Base-by-base conservation (phyloP, 2,888 invertebrate species). In the Diloba caeruleocephala region DNA sequence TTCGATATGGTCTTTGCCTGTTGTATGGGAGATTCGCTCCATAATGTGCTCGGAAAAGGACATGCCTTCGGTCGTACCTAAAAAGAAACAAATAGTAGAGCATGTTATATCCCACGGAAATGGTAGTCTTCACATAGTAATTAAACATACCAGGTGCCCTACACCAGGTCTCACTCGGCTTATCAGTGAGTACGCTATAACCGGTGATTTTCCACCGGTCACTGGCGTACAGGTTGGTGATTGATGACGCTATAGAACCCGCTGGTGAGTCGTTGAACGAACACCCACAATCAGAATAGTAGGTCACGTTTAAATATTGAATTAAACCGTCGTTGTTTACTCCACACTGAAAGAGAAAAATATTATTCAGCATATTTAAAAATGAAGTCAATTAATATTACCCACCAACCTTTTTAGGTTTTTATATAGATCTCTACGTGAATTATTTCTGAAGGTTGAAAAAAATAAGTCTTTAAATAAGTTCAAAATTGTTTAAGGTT, bases 91-190 rank as follows among this genome's bases (percentile, higher is more conserved):
- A 34, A 4, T 7, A 17, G 10, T 8, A 15, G 9, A 15, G 29
- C 6, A 25, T 8, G 2, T 7, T 25, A n/a, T 1, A 1, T 25
- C n/a, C n/a, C 9, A n/a, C n/a, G 25, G 25, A 1, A 1, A n/a
- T 25, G 7, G 4, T 25, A n/a, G 25, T 1, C 1, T 1, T 25
- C 1, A 9, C 3, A 9, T 8, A 1, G 10, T 10, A 29, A 15
- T 9, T 12, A 8, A 25, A 12, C 78, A 81, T 80, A 95, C 97
- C 96, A 57, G 97, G 97, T 0, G 96, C 95, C 78, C 97, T 88
- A 61, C 95, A 95, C 84, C 94, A 96, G 0, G 96, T 96, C 67
- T 95, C 96, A 0, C 94, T 87, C 0, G 96, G 93, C 28, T 94
- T 94, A 71, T 97, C 96, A 0, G 97, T 97, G 9, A 85, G 87